These are phyloP conservation scores for Calliopum simillimum DNA, from an alignment of 2,888 invertebrate species.

Conservation along the genomic window DNA sequence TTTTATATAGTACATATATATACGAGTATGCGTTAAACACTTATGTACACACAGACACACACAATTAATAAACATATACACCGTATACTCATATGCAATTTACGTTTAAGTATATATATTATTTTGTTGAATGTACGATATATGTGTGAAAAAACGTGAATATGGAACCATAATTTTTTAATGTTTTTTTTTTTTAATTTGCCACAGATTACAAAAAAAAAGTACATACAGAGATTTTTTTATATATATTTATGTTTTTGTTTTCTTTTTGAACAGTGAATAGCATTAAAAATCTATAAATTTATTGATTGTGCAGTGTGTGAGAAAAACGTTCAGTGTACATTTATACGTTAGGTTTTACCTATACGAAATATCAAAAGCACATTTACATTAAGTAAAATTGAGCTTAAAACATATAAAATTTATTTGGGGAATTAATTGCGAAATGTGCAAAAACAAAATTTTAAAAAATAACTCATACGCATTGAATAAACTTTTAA, in stretches of 20 bases:
- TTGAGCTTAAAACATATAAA: background rate
- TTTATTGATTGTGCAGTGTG: constrained; percentile 22
- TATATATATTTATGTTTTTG: constrained; percentile 28
- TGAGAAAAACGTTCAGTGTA: background rate
- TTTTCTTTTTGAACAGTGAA: constrained; percentile 18
- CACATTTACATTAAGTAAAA: background rate
- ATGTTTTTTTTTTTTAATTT: no score
- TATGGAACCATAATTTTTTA: no score
- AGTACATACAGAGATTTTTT: constrained; percentile 39
- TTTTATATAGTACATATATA: background rate
- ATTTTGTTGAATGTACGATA: constrained; percentile 24
- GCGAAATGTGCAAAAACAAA: no score
- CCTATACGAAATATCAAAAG: background rate
- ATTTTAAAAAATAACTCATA: no score
- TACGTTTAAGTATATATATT: background rate
- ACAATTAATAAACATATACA: constrained; percentile 19
- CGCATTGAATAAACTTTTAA: no score
- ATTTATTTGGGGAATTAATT: background rate
- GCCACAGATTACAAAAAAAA: constrained; percentile 10
- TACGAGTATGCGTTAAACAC: constrained; percentile 17
- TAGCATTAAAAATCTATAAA: no score
- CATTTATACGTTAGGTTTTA: constrained; percentile 2
- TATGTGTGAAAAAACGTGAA: no score
- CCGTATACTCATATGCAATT: background rate
- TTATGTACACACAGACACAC: constrained; percentile 20